Percentiles rank a stretch among this genome's conserved stretches.
Evolutionary conservation across 1,140 invertebrate species (phyloP).

Genomic region (Lepidostoma basale): DNA sequence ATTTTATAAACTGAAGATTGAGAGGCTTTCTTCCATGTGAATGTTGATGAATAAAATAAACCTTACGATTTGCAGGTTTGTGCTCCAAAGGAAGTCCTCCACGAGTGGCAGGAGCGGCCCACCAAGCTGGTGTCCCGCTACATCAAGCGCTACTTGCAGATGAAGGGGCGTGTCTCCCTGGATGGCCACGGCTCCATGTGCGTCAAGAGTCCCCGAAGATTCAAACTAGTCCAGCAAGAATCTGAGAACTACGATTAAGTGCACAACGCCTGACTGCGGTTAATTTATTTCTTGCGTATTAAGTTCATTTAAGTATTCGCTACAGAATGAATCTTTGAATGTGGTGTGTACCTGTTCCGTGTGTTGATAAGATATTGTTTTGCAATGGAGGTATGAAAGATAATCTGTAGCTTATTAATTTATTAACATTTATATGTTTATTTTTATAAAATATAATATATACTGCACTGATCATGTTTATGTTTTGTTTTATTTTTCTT

Average conservation of each 20-base stretch:
- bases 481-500: no score
- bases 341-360: neutral
- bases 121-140: conserved; percentile 86
- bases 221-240: conserved; percentile 88
- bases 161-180: conserved; percentile 70
- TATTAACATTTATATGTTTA: conserved; percentile 10
- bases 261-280: neutral
- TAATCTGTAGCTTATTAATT: conserved; percentile 17
- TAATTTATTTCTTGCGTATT: conserved; percentile 2
- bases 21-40: no score
- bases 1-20: no score
- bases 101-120: conserved; percentile 93
- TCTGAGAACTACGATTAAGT: conserved; percentile 86
- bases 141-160: conserved; percentile 83
- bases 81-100: conserved; percentile 85
- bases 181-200: conserved; percentile 77
- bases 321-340: conserved; percentile 21
- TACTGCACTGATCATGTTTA: neutral
- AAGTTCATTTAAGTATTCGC: neutral
- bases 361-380: conserved; percentile 13
- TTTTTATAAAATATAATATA: conserved; percentile 26
- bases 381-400: conserved; percentile 7
- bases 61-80: conserved; percentile 75
- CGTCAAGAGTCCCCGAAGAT: conserved; percentile 82
- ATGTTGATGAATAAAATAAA: no score